phyloP scores from a whole-genome alignment of 2,888 invertebrate genomes.

The Trachelus stipa region DNA sequence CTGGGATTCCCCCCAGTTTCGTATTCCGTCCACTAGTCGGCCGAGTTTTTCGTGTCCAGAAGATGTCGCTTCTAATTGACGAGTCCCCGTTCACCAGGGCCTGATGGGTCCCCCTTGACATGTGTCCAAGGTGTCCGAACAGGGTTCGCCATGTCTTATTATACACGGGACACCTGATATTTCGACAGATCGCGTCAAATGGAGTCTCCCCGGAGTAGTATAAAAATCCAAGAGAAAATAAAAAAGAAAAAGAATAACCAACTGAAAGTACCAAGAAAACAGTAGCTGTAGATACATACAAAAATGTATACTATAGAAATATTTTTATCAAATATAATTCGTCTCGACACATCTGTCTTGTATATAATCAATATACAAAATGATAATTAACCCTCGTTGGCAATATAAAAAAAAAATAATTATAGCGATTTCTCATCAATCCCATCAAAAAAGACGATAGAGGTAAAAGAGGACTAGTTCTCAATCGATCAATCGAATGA shows the following conservation, averaged over 20 bases:
- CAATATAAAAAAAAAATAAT: neutral
- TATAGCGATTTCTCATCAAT: neutral
- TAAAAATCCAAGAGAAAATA: neutral
- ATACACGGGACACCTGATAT: constrained; percentile 48
- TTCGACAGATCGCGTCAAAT: constrained; percentile 25
- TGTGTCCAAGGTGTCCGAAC: constrained; percentile 58
- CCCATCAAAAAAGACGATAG: neutral
- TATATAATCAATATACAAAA: neutral
- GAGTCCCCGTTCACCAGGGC: constrained; percentile 26
- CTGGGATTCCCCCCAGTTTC: constrained; percentile 42
- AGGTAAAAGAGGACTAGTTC: neutral
- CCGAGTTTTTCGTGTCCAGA: constrained; percentile 53
- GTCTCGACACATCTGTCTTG: neutral
- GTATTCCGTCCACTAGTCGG: constrained; percentile 49
- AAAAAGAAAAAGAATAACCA: neutral
- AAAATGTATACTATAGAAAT: no score
- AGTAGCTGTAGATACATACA: no score
- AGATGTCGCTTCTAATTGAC: constrained; percentile 60
- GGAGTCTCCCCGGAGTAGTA: neutral
- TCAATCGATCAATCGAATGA: neutral
- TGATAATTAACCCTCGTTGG: neutral
- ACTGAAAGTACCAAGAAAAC: neutral
- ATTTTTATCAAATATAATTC: neutral
- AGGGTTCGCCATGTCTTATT: constrained; percentile 53
- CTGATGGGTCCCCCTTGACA: constrained; percentile 39